These are phyloP conservation scores for Camponotus floridanus DNA, from an alignment of 1,140 invertebrate genomes.

Conservation along the genomic window DNA sequence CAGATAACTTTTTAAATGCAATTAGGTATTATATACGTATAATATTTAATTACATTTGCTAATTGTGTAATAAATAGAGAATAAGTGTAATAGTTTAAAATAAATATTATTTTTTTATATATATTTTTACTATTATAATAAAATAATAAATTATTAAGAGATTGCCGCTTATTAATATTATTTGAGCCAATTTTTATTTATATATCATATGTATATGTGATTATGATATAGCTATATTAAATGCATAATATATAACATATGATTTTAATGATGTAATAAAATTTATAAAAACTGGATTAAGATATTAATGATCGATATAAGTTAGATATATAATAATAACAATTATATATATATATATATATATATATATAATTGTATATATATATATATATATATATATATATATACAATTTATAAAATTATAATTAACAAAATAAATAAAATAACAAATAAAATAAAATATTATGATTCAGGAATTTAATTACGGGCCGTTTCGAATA, in stretches of 20 bases:
- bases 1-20: too few relatives aligned
- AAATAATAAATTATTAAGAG: constrained; percentile 9
- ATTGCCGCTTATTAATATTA: constrained; percentile 17
- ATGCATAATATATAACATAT: too few relatives aligned
- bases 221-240: neutral
- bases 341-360: neutral
- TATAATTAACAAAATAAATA: neutral
- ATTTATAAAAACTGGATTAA: neutral
- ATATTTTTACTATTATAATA: neutral
- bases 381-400: neutral
- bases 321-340: neutral
- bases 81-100: neutral
- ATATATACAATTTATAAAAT: neutral
- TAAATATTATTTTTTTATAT: neutral
- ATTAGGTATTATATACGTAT: too few relatives aligned
- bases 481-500: constrained; percentile 82
- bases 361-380: too few relatives aligned
- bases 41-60: too few relatives aligned
- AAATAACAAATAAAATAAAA: neutral
- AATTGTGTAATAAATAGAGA: neutral
- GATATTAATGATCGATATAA: neutral
- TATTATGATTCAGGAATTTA: constrained; percentile 78
- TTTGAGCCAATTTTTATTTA: neutral
- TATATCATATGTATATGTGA: neutral
- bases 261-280: neutral